These are phyloP conservation scores for Agrochola macilenta DNA, from an alignment of 2,888 invertebrate genomes.

Conservation along the genomic window DNA sequence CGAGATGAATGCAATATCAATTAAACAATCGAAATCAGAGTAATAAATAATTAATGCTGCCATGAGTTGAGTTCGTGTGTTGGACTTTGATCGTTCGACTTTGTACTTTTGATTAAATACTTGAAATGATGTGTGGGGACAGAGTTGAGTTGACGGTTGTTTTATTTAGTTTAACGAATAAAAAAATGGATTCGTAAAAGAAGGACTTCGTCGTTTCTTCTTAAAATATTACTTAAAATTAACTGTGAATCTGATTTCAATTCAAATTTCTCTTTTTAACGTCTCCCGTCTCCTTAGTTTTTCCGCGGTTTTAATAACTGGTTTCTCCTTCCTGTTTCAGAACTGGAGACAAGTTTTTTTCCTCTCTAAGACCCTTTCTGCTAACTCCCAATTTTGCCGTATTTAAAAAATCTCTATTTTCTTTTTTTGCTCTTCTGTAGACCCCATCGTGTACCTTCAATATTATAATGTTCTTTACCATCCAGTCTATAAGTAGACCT, in stretches of 20 bases:
- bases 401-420: not conserved
- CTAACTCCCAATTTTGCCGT: not conserved
- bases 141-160: not conserved
- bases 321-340: not conserved
- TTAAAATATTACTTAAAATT: not conserved
- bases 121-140: slow-evolving; percentile 26
- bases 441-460: not conserved
- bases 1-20: slow-evolving; percentile 1
- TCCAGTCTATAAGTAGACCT: not conserved
- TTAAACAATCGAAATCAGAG: slow-evolving; percentile 46
- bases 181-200: not conserved
- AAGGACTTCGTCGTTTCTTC: not conserved
- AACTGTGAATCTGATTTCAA: not conserved
- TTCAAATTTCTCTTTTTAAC: not conserved
- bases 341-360: not conserved
- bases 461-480: not conserved
- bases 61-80: slow-evolving; percentile 33
- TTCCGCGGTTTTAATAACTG: not conserved
- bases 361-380: not conserved
- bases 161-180: not conserved
- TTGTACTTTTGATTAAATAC: slow-evolving; percentile 45
- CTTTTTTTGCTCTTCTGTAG: not conserved
- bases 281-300: not conserved
- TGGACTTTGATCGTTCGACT: slow-evolving; percentile 39
- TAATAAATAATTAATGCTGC: slow-evolving; percentile 35